Percentiles rank a stretch among this genome's conserved stretches.
Conservation (phyloP, 2,888 invertebrate species). For the Apamea anceps region DNA sequence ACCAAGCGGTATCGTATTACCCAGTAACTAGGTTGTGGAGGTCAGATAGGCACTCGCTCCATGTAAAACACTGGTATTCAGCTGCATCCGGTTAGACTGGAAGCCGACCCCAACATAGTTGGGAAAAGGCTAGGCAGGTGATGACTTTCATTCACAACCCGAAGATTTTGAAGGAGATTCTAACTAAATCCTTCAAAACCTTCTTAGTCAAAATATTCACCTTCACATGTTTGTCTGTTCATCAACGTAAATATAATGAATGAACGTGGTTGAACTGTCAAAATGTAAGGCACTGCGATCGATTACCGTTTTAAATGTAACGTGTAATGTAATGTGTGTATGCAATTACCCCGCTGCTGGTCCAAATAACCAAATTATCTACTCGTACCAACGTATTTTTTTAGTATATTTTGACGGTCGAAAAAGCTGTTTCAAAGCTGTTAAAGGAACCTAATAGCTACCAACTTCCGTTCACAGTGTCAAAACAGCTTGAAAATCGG, state of each 20-base stretch:
- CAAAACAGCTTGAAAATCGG: constrained; percentile 41
- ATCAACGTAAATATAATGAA: neutral
- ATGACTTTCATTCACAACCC: too few relatives aligned
- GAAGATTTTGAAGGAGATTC: too few relatives aligned
- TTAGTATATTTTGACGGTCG: neutral
- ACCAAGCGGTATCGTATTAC: too few relatives aligned
- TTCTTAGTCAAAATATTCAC: too few relatives aligned
- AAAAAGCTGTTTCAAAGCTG: constrained; percentile 8
- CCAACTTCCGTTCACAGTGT: constrained; percentile 17
- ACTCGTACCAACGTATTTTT: neutral
- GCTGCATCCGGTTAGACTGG: too few relatives aligned
- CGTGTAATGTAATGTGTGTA: too few relatives aligned
- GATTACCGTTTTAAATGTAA: neutral
- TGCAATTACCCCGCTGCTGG: neutral
- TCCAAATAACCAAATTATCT: neutral
- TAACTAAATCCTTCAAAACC: too few relatives aligned
- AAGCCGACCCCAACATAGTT: too few relatives aligned
- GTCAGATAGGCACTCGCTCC: too few relatives aligned
- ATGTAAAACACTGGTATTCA: too few relatives aligned
- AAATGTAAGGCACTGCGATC: neutral
- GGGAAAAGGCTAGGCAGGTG: too few relatives aligned
- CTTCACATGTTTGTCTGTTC: neutral
- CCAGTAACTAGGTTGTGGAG: too few relatives aligned
- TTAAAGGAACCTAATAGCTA: constrained; percentile 13
- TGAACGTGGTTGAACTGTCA: neutral